phyloP scores from a whole-genome alignment of 2,888 invertebrate genomes.

The Spisula solida region DNA sequence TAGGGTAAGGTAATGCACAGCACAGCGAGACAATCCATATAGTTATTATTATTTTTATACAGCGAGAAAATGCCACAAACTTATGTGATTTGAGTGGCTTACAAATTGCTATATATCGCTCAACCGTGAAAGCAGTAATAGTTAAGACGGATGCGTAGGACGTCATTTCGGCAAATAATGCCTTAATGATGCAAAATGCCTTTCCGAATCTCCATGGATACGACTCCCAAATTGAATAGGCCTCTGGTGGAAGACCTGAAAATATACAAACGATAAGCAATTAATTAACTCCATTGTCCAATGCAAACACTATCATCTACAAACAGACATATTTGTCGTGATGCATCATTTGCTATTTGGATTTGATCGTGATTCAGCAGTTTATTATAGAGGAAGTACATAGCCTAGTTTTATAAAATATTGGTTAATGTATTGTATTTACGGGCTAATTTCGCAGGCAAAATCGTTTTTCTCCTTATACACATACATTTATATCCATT shows the following conservation, averaged over 20 bases:
- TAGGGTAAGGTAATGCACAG: constrained; percentile 89
- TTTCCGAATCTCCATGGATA: constrained; percentile 88
- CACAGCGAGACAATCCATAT: constrained; percentile 93
- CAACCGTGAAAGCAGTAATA: constrained; percentile 96
- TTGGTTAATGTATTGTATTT: background rate
- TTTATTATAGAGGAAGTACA: background rate
- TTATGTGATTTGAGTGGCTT: constrained; percentile 94
- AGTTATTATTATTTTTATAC: constrained; percentile 94
- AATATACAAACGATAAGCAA: constrained; percentile 50
- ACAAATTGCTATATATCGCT: constrained; percentile 95
- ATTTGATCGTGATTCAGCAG: background rate
- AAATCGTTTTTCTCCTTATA: background rate
- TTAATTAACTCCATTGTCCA: background rate
- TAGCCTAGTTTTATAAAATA: background rate
- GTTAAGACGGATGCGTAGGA: constrained; percentile 97
- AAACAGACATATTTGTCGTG: background rate
- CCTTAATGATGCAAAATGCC: constrained; percentile 88
- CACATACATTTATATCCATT: no score
- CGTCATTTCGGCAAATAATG: constrained; percentile 89
- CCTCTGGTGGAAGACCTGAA: constrained; percentile 88
- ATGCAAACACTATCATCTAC: background rate
- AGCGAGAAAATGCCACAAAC: constrained; percentile 94
- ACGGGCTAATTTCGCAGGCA: background rate
- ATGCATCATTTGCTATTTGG: background rate
- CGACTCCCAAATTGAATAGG: constrained; percentile 88